Evolutionary conservation across 2,888 invertebrate species (phyloP), one percentile per base, ranked within the genome.

Genomic region (Minunthozetes semirufus): DNA sequence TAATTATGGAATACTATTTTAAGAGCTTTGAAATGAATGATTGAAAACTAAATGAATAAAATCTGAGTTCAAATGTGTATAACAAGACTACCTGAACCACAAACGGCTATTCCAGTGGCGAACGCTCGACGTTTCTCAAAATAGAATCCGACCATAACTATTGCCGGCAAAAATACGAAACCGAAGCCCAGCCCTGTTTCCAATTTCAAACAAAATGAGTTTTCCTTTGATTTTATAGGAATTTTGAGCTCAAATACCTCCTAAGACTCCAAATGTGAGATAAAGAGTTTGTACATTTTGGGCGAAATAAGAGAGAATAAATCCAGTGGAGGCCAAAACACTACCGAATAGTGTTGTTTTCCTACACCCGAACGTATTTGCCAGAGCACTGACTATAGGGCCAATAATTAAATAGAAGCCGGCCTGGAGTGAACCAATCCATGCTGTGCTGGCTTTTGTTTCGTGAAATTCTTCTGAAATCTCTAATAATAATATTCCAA

Each of bases 91-190:
- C 98, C 98, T 0, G 95, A 94, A 13, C 97, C 97, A 82, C 96
- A 96, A 0, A 96, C 96, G 0, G 96, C 96, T 15, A 79, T 70
- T n/a, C 75, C 72, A 2, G 96, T 97, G 71, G 97, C 97, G 78
- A 96, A 85, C 15, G 96, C 94, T 77, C 96, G 87, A 80, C 93
- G 92, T 71, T 94, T 92, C 85, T 97, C 96, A 85, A 98, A 98
- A 85, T 97, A 97, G 84, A 95, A 95, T 9, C 95, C 94, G 33
- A 97, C 96, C 75, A 93, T 93, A 15, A 97, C 96, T 56, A 98
- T 96, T 1, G 97, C 96, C 0, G 97, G 97, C 68, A 98, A 87
- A 84, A 94, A 95, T 80, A 94, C 92, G 85, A 94, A 88, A 78
- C 94, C 94, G 82, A 94, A 93, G 25, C 94, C 94, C 80, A 94